Evolutionary conservation across 2,888 invertebrate species (phyloP), one percentile per base, ranked within the genome.

Genomic region (Synanthedon myopaeformis): DNA sequence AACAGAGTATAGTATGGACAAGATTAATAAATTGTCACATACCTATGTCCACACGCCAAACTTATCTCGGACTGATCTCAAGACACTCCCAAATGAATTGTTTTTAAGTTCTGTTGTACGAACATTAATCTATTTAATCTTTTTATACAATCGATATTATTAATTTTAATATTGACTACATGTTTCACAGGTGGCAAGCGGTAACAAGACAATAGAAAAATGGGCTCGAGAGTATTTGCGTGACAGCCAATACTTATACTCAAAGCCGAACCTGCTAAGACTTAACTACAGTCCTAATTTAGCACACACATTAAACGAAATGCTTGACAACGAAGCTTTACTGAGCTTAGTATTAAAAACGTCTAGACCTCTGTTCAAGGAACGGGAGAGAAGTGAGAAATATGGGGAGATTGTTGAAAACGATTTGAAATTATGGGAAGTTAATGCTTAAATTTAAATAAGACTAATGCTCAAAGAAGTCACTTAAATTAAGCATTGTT

Each of bases 391-490:
- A 72, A 89, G 90, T 51, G 89, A 90, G 54, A 94, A 92, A 91
- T 96, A 93, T 74, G 90, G 92, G 42, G 95, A 96, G 78, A 92
- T 95, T n/a, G 89, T 96, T 53, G 94, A 95, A 72, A 96, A 96
- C 77, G 94, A 94, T 76, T 89, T 95, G 70, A 93, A 94, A 74
- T 78, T 96, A 58, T 96, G 96, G 95, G 96, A 96, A 55, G 67
- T 82, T 0, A 86, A 85, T 56, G 76, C 77, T 11, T 82, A 23
- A 23, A 23, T 23, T 23, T 23, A 23, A 5, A 23, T 23, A 23
- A 23, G 19, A 19, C 19, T 0, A 86, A 85, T 56, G 76, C 77
- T 11, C 81, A 72, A 45, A 45, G 50, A 52, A 51, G 41, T 13
- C 35, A 10, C 8, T 35, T 35, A 35, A 35, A 53, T 17, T 53